Evolutionary conservation across 2,888 invertebrate genomes (phyloP), one percentile per base, ranked within the genome.

Genomic region (Enchytraeus crypticus): DNA sequence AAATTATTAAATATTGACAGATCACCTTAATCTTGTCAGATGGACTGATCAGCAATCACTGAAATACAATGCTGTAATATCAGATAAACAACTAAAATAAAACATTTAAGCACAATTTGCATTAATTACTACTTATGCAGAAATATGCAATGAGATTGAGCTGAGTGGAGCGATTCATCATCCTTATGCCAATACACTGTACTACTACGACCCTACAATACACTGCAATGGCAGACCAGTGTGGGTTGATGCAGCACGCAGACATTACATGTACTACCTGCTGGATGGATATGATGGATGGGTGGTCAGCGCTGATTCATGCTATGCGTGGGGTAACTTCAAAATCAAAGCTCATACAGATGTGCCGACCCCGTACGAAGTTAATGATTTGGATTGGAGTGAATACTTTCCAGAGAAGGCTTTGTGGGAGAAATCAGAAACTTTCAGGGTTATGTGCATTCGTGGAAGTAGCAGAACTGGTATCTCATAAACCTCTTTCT

Each of bases 201-300:
- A 54, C 26, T 32, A 27, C 3, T 5, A 34, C 11, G 38, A 54
- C 33, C 23, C 34, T 23, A 14, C 27, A 11, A 54, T 34, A 33
- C 21, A 38, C 51, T 59, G 59, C 51, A 51, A 59, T n/a, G 18
- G 26, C 23, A 49, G 53, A 26, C 33, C 5, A 1, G 30, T 46
- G 3, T 55, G 54, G 54, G 47, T 60, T 29, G 26, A 46, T n/a
- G 47, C 43, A 18, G 32, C 46, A 5, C 55, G 47, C 23, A 29
- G 21, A 8, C 45, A 30, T 21, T 34, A 46, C 26, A 32, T 60
- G 21, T 60, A 54, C 26, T 54, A 60, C 43, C n/a, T 60, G 23
- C 49, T 60, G 14, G 54, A 60, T 23, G 34, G 51, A 8, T 55
- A 46, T 27, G 56, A 60, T 30, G 51, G 56, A n/a, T 56, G 60